phyloP scores from a whole-genome alignment of 2,888 invertebrate species.

The Conus canariensis region DNA sequence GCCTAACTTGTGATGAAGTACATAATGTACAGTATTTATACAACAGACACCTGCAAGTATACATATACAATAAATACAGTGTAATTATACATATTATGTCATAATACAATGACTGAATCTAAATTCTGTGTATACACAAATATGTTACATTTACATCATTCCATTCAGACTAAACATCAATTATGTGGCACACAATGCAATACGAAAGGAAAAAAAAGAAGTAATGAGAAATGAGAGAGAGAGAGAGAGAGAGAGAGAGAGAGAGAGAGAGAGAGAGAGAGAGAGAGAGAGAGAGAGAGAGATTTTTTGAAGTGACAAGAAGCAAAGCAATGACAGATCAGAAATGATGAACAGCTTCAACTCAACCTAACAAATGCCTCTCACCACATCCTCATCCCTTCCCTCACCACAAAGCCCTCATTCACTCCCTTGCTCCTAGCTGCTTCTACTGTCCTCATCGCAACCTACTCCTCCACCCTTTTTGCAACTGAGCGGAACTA shows the following conservation, averaged over 20 bases:
- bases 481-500: too few species aligned
- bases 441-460: neutral
- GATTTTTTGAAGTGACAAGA: neutral
- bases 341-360: neutral
- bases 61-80: constrained; percentile 20
- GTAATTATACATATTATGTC: neutral
- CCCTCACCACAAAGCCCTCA: neutral
- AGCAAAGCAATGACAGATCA: neutral
- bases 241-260: neutral
- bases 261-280: neutral
- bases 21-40: constrained; percentile 4
- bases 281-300: neutral
- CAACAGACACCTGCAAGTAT: neutral
- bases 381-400: neutral
- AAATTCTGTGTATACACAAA: neutral
- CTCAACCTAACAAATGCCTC: neutral
- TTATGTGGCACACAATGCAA: neutral
- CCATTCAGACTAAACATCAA: neutral
- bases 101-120: neutral
- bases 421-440: neutral
- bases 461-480: neutral
- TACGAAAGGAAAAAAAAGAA: neutral
- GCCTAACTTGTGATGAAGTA: neutral
- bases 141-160: neutral
- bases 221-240: neutral